Base-by-base conservation (phyloP, 2,113 vertebrate genomes). In the Aspidoscelis tigris region DNA sequence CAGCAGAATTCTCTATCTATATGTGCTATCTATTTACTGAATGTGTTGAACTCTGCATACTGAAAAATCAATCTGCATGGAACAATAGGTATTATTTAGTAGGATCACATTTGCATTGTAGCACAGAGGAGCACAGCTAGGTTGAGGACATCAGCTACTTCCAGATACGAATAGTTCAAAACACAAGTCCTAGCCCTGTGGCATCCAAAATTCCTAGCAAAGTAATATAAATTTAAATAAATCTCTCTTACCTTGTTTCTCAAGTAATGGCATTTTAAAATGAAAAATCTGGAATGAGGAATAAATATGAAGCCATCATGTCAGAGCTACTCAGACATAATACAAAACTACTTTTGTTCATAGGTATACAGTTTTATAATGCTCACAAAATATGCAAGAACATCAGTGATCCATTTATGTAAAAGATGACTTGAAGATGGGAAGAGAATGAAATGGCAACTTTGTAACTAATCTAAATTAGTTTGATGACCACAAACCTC, bases 201-300 rank as follows among this genome's bases (percentile, higher is more conserved):
- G 4, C 7, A 12, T 0, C 7, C 7, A 24, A 20, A 3, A 14
- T 2, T 33, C 0, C 1, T 47, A 43, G 10, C 53, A 33, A 65
- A 18, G 1, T 7, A 22, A 26, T 22, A 65, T 41, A 26, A 71
- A 0, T 64, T 78, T 81, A 41, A 65, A 26, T 26, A 69, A 78
- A 22, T n/a, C 50, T 74, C 44, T 21, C 50, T 80, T 6, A 74
- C 55, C 68, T 18, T 68, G 71, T 64, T 68, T 89, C 82, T 68
- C 71, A 8, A 86, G 82, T 76, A 90, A 84, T 20, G 50, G 85
- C 77, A 69, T 47, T 61, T 84, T 26, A 22, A 69, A 82, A 73
- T 61, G 72, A 50, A 81, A 84, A 70, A 83, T 53, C 80, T 65
- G 26, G 43, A 61, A 50, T 20, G 80, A 55, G 53, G 65, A 84